Evolutionary conservation across 2,113 vertebrate genomes (phyloP), one percentile per base, ranked within the genome.

Genomic region (Galemys pyrenaicus): DNA sequence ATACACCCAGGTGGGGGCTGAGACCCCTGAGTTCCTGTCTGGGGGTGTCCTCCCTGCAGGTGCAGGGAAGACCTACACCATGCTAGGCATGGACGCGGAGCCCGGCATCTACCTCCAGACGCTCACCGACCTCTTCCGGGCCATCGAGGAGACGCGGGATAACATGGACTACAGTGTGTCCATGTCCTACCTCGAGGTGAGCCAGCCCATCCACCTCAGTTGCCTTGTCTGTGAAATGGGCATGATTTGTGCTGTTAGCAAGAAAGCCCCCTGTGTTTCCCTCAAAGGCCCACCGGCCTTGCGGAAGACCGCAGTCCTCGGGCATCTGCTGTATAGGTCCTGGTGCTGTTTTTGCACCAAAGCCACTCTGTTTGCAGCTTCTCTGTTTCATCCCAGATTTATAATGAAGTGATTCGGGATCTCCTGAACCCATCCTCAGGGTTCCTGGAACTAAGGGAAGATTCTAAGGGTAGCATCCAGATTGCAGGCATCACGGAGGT

Each of bases 131-230:
- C 98, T 98, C 65, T 98, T 98, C 89, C 96, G 88, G 91, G 97
- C 96, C 79, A 98, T 98, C 37, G 97, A 98, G 93, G 97, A 96
- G 39, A 91, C 82, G 4, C 62, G 87, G 0, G 65, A 96, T 32
- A 90, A 89, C 41, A 73, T 65, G 74, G 96, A 97, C 56, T 98
- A 95, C 87, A 89, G 84, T 0, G 98, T 98, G 80, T 98, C 98
- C 70, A 96, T 98, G 98, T 98, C 98, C 7, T 98, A 98, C 92
- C 92, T 98, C 2, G 98, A 98, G 98, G 98, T 98, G 95, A 98
- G 90, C n/a, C 54, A 9, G n/a, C 56, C 67, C 7, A 0, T 19
- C 12, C n/a, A 12, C 64, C 81, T 83, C 44, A 2, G 4, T 30
- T 65, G 28, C n/a, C 51, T 37, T 64, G 28, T 11, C 71, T 41